Percentiles rank a stretch among this genome's conserved stretches.
phyloP scores from a whole-genome alignment of 1,140 invertebrate genomes.

The Macrobrachium nipponense region DNA sequence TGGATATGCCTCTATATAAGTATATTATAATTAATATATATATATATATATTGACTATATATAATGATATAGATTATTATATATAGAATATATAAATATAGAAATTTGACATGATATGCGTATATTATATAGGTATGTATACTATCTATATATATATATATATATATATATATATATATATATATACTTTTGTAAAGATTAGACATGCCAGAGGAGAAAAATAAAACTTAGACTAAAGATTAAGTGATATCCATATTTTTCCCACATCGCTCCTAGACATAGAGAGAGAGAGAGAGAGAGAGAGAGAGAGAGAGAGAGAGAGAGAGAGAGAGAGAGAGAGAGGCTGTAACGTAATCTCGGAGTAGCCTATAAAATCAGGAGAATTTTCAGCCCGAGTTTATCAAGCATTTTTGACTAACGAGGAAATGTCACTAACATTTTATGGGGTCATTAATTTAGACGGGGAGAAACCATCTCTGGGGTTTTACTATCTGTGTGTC shows the following conservation, averaged over 20 bases:
- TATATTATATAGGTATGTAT: background rate
- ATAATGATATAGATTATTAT: no score
- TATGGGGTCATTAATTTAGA: constrained; percentile 29
- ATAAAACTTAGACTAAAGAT: no score
- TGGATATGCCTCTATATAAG: no score
- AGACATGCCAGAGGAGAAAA: no score
- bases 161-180: background rate
- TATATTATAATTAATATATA: no score
- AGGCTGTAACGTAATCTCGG: background rate
- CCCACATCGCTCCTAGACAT: no score
- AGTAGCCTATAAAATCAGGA: background rate
- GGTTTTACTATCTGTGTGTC: no score
- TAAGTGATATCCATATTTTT: no score
- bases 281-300: background rate
- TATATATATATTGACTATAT: no score
- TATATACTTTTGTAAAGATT: no score
- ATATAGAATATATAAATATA: no score
- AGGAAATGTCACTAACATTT: constrained; percentile 48
- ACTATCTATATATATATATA: background rate
- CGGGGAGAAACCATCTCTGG: constrained; percentile 2
- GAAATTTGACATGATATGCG: no score
- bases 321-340: background rate
- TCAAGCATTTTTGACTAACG: constrained; percentile 50
- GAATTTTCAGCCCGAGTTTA: constrained; percentile 30
- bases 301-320: background rate